phyloP scores from a whole-genome alignment of 2,888 invertebrate genomes.

The Eumacrocentrus americanus region DNA sequence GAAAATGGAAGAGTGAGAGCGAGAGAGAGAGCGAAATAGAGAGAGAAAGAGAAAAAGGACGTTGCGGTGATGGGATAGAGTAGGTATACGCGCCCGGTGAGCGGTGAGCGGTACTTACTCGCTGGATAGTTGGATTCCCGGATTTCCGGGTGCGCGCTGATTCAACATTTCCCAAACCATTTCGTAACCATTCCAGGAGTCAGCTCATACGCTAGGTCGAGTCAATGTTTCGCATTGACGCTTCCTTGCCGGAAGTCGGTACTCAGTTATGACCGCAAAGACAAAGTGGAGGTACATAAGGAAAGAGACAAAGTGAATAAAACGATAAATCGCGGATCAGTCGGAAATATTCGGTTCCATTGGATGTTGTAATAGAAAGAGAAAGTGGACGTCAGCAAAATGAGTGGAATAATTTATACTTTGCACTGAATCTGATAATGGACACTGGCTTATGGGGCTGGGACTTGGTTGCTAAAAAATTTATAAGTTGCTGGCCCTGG shows the following conservation, averaged over 20 bases:
- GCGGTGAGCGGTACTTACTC: slow-evolving; percentile 20
- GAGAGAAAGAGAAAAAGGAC: neutral
- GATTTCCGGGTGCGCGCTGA: slow-evolving; percentile 30
- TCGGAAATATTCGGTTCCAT: no score
- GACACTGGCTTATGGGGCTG: slow-evolving; percentile 13
- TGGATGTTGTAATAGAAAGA: no score
- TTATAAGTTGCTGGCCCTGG: slow-evolving; percentile 16
- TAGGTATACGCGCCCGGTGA: slow-evolving; percentile 5
- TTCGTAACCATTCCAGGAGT: slow-evolving; percentile 26
- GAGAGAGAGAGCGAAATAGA: neutral
- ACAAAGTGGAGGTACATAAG: no score
- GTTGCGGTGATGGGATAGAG: slow-evolving; percentile 5
- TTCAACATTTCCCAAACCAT: slow-evolving; percentile 32
- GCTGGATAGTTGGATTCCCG: slow-evolving; percentile 29
- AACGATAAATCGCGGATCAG: no score
- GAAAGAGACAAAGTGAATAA: no score
- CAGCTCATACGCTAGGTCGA: slow-evolving; percentile 20
- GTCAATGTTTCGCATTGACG: slow-evolving; percentile 38
- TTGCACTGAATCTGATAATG: no score
- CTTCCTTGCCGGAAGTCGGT: slow-evolving; percentile 45
- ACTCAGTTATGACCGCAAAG: slow-evolving; percentile 47
- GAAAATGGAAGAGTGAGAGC: neutral
- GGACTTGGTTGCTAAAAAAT: slow-evolving; percentile 19
- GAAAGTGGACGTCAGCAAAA: no score
- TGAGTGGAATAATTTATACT: no score